These are phyloP conservation scores for Epinephelus cyanopodus DNA, from an alignment of 2,113 vertebrate genomes.

Conservation along the genomic window DNA sequence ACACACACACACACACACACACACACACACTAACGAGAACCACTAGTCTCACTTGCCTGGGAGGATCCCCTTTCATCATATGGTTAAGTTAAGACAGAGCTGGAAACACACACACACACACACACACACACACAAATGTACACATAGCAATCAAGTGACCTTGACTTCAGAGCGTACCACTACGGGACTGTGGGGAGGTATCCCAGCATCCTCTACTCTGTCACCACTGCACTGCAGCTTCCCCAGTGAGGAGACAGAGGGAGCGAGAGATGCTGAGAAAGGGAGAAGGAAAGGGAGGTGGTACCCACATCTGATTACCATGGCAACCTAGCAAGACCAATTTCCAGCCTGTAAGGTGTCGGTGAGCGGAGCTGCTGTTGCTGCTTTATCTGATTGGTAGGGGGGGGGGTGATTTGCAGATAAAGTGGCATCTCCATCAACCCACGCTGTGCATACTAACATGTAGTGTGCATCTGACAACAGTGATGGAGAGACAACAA, in stretches of 20 bases:
- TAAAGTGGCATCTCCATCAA: constrained; percentile 34
- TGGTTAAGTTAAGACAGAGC: neutral
- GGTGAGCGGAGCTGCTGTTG: constrained; percentile 27
- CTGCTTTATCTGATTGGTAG: neutral
- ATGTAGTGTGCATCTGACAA: constrained; percentile 1
- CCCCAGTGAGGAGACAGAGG: constrained; percentile 4
- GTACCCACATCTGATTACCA: constrained; percentile 59
- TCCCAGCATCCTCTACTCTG: constrained; percentile 49
- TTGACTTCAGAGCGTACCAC: constrained; percentile 63
- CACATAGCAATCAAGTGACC: constrained; percentile 47
- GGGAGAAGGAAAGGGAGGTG: neutral
- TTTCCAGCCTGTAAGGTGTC: constrained; percentile 48
- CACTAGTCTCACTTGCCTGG: neutral
- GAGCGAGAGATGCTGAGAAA: neutral
- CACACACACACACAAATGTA: constrained; percentile 7
- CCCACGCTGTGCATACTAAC: constrained; percentile 58
- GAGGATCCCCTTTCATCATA: constrained; percentile 55
- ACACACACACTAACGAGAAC: neutral
- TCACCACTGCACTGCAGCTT: constrained; percentile 63
- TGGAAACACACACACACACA: neutral
- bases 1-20: constrained; percentile 15
- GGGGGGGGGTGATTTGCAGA: constrained; percentile 36
- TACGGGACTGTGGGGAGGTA: constrained; percentile 16
- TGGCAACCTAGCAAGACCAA: constrained; percentile 69
- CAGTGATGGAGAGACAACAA: neutral